A percentile compares a stretch with the other conserved stretches of the same genome.
Evolutionary conservation across 1,140 invertebrate species (phyloP).

Genomic region (Lepidurus couesii): DNA sequence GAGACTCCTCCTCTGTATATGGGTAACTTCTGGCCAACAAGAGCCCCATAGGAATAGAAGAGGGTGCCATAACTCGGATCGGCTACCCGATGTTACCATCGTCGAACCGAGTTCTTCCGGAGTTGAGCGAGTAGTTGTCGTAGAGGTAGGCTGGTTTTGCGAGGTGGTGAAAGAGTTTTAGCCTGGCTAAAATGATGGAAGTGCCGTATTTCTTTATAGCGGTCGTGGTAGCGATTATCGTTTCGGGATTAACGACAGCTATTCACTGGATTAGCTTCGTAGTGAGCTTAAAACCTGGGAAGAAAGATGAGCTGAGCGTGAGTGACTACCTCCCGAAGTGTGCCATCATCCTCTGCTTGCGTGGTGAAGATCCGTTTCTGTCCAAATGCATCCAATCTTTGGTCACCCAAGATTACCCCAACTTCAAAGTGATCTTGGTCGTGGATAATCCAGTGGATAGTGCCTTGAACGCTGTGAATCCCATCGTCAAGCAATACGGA

Average conservation of each 20-base stretch:
- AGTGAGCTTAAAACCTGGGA: background rate
- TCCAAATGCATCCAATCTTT: slow-evolving; percentile 14
- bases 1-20: background rate
- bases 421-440: slow-evolving; percentile 25
- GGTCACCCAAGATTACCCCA: slow-evolving; percentile 1
- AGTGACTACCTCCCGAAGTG: slow-evolving; percentile 14
- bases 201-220: background rate
- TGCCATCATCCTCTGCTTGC: slow-evolving; percentile 25
- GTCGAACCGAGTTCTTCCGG: too few relatives aligned
- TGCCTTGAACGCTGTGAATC: background rate
- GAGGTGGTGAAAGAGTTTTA: too few relatives aligned
- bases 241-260: background rate
- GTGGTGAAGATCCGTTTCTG: slow-evolving; percentile 23
- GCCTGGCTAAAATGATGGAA: background rate
- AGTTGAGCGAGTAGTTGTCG: too few relatives aligned
- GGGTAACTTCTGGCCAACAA: background rate
- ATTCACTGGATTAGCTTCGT: background rate
- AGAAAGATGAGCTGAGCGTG: background rate
- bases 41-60: background rate
- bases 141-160: too few relatives aligned
- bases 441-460: slow-evolving; percentile 22
- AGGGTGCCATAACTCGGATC: background rate
- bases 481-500: slow-evolving; percentile 1
- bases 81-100: background rate
- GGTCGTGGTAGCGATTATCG: background rate